Conservation (phyloP, 1,140 invertebrate genomes). For the Brachionus rubens region DNA sequence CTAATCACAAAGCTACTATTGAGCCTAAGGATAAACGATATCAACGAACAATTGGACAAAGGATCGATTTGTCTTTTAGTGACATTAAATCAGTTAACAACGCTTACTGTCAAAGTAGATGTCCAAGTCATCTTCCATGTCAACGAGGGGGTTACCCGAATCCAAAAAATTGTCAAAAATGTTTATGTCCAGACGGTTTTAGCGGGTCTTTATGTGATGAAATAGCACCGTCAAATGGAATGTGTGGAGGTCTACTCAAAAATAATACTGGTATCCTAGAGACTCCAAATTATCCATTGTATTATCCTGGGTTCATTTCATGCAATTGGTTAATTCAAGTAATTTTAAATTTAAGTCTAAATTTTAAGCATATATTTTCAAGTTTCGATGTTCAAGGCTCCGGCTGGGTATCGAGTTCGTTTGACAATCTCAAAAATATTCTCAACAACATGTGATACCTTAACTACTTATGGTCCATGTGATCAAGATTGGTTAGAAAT, state of each 20-base stretch:
- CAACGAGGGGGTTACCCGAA: slow-evolving; percentile 22
- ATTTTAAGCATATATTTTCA: too few species aligned
- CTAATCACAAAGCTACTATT: slow-evolving; percentile 28
- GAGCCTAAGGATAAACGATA: slow-evolving; percentile 20
- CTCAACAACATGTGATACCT: slow-evolving; percentile 1
- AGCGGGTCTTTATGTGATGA: slow-evolving; percentile 31
- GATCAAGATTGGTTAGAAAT: slow-evolving; percentile 46
- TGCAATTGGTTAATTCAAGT: slow-evolving; percentile 44
- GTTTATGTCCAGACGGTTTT: slow-evolving; percentile 44
- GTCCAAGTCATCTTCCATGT: not conserved
- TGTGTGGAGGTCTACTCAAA: slow-evolving; percentile 16
- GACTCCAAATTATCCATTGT: slow-evolving; percentile 41
- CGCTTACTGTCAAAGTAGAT: slow-evolving; percentile 38
- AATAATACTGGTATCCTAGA: slow-evolving; percentile 31
- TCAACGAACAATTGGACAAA: slow-evolving; percentile 45
- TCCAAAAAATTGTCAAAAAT: slow-evolving; percentile 16
- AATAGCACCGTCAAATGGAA: not conserved
- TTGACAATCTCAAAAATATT: slow-evolving; percentile 28
- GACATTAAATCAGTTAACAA: slow-evolving; percentile 36
- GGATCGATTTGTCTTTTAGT: slow-evolving; percentile 23
- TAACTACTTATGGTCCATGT: not conserved
- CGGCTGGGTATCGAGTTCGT: slow-evolving; percentile 9
- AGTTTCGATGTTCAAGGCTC: slow-evolving; percentile 4
- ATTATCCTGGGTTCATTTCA: slow-evolving; percentile 31
- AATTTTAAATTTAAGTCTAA: too few species aligned